Percentiles rank a stretch among this genome's conserved stretches.
Evolutionary conservation across 2,888 invertebrate genomes (phyloP).

Genomic region (Sphaerophoria rueppellii): DNA sequence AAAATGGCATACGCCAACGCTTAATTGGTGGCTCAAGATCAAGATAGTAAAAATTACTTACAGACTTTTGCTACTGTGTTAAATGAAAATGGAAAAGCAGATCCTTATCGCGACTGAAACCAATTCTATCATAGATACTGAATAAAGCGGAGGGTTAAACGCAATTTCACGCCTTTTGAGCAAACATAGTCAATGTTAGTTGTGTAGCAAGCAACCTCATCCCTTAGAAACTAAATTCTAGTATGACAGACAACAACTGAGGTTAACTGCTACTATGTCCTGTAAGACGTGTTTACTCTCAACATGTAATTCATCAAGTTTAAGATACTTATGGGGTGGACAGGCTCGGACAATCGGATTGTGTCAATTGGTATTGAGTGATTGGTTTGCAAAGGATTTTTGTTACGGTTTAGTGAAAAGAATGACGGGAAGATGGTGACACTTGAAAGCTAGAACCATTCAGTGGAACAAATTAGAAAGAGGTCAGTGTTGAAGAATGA

Average conservation of each 20-base stretch:
- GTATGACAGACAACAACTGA: slow-evolving; percentile 37
- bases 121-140: slow-evolving; percentile 51
- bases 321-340: slow-evolving; percentile 70
- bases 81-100: slow-evolving; percentile 43
- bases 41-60: slow-evolving; percentile 54
- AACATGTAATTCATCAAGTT: slow-evolving; percentile 54
- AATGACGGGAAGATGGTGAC: too few relatives aligned
- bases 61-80: slow-evolving; percentile 25
- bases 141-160: slow-evolving; percentile 72
- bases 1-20: slow-evolving; percentile 64
- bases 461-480: too few relatives aligned
- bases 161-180: slow-evolving; percentile 81
- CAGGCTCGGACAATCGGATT: slow-evolving; percentile 72
- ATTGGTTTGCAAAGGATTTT: slow-evolving; percentile 47
- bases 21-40: slow-evolving; percentile 70
- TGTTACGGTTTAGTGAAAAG: neutral
- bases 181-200: slow-evolving; percentile 65
- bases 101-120: slow-evolving; percentile 67
- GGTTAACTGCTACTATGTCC: neutral
- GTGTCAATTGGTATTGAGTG: slow-evolving; percentile 73
- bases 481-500: too few relatives aligned
- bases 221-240: neutral
- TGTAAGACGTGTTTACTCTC: slow-evolving; percentile 21
- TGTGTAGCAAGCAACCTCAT: slow-evolving; percentile 21
- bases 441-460: too few relatives aligned